These are phyloP conservation scores for Paradoxurus hermaphroditus DNA, from an alignment of 2,113 vertebrate species.

Conservation along the genomic window DNA sequence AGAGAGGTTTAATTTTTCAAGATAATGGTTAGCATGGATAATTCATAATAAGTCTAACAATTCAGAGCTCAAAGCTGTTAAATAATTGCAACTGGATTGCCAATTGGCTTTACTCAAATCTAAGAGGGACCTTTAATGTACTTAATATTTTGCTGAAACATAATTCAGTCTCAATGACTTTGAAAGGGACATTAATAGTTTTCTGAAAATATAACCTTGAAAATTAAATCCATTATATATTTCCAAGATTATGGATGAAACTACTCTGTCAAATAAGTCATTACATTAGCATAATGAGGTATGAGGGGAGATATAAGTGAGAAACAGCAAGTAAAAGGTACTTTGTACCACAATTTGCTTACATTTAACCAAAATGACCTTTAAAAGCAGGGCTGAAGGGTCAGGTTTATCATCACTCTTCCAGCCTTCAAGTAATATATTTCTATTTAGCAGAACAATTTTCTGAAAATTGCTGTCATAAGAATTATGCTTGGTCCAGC, in stretches of 20 bases:
- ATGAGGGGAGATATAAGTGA: not conserved
- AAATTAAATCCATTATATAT: constrained; percentile 76
- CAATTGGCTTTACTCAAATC: constrained; percentile 31
- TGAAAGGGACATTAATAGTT: constrained; percentile 70
- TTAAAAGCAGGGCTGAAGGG: constrained; percentile 73
- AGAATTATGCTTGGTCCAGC: constrained; percentile 59
- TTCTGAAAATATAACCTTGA: constrained; percentile 71
- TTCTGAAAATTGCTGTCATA: constrained; percentile 69
- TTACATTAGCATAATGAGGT: constrained; percentile 69
- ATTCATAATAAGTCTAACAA: constrained; percentile 71
- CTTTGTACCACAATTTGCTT: constrained; percentile 69
- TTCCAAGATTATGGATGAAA: constrained; percentile 66
- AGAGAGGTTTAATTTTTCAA: constrained; percentile 64
- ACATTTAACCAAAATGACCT: constrained; percentile 78
- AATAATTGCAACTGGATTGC: constrained; percentile 57
- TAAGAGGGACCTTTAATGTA: constrained; percentile 64
- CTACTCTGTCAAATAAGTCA: constrained; percentile 69
- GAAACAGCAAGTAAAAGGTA: constrained; percentile 61
- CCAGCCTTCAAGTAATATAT: constrained; percentile 75
- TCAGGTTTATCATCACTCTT: constrained; percentile 74
- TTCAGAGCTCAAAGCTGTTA: constrained; percentile 37
- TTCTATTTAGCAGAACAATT: constrained; percentile 77
- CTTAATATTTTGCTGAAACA: constrained; percentile 69
- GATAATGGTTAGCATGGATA: constrained; percentile 52
- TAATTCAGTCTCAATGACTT: constrained; percentile 75